phyloP scores from a whole-genome alignment of 2,888 invertebrate genomes.

The Heterodera filipjevi region DNA sequence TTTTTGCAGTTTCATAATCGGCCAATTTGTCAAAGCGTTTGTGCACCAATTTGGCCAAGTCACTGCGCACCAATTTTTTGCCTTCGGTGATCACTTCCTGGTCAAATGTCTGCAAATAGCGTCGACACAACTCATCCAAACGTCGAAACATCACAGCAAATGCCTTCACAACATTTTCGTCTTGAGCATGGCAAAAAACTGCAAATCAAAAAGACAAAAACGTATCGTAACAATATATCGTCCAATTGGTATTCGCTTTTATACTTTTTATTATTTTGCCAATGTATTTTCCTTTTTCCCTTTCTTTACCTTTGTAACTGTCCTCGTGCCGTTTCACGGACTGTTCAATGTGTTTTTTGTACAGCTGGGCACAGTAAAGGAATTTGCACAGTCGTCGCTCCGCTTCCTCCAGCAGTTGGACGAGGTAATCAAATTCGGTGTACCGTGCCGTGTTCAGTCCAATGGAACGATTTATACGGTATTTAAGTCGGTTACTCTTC shows the following conservation, averaged over 20 bases:
- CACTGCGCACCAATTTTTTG: conserved; percentile 34
- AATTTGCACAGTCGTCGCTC: conserved; percentile 53
- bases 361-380: conserved; percentile 39
- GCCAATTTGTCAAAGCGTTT: conserved; percentile 61
- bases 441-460: conserved; percentile 53
- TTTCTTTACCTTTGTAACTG: conserved; percentile 29
- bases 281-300: too few species aligned
- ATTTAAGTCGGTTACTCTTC: conserved; percentile 60
- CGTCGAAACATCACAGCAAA: conserved; percentile 30
- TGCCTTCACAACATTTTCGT: conserved; percentile 34
- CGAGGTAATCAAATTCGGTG: conserved; percentile 50
- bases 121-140: conserved; percentile 28
- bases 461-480: conserved; percentile 54
- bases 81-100: conserved; percentile 30
- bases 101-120: conserved; percentile 29
- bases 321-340: conserved; percentile 34
- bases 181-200: conserved; percentile 33
- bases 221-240: too few species aligned
- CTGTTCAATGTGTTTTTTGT: conserved; percentile 34
- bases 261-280: not conserved
- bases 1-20: conserved; percentile 56
- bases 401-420: conserved; percentile 50
- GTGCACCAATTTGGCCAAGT: conserved; percentile 52
- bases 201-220: not conserved
- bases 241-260: not conserved